Base-by-base conservation (phyloP, 2,797 vertebrate species). In the Oryzias sinensis region DNA sequence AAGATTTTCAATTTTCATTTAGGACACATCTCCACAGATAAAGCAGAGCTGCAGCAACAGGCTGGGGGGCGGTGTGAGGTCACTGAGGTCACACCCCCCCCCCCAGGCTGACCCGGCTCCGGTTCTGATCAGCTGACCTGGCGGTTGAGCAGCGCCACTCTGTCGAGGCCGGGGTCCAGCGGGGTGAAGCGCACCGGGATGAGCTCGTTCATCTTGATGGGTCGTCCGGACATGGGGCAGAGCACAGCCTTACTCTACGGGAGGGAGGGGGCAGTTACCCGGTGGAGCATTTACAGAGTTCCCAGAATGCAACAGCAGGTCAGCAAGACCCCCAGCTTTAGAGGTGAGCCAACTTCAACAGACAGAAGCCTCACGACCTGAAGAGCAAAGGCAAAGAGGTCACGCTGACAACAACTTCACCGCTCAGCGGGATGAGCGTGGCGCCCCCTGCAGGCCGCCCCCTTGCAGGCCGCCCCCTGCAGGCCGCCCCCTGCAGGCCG, bases 211-310 rank as follows among this genome's bases (percentile, higher is more conserved):
- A 96, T 92, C 77, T 92, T 93, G 40, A 96, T 89, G 2, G 94
- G 87, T 43, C 62, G 86, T 29, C 94, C 93, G 0, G 94, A 95
- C 95, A 97, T 97, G 15, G 95, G 95, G 73, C 95, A 96, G 43
- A 90, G 76, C 56, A 96, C 94, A 0, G 82, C 61, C 80, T 94
- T 73, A 76, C 91, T 91, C 95, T 96, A 68, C 4, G 49, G 22
- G 14, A 40, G 8, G 25, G 41, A 14, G 5, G 14, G 2, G 17
- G 44, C 0, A 5, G 33, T 43, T 40, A 40, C 18, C 33, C 9
- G 33, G 11, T 37, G 33, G 33, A 48, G 44, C 18, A 58, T 18
- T 14, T 22, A 37, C 33, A 37, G 4, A 63, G 18, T 2, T 22
- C 22, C 43, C 47, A 49, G 47, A 49, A 49, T 49, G 22, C 47